These are phyloP conservation scores for Varroa destructor DNA, from an alignment of 1,140 invertebrate species.

Conservation along the genomic window DNA sequence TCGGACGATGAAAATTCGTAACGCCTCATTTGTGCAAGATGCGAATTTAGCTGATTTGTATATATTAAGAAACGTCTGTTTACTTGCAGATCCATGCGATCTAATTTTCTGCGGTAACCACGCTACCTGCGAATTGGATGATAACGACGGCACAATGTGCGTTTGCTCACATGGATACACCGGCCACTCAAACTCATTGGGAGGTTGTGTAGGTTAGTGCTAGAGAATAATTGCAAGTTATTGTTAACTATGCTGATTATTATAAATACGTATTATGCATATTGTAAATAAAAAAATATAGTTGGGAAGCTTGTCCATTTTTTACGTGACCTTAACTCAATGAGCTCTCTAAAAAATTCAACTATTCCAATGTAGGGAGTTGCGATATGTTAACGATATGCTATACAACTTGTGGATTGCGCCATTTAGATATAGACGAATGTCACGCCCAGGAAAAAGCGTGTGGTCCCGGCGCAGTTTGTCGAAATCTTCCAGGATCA, in stretches of 20 bases:
- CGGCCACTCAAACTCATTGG: conserved; percentile 51
- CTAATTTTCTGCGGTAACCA: conserved; percentile 66
- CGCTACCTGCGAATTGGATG: conserved; percentile 67
- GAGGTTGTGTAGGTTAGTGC: conserved; percentile 51
- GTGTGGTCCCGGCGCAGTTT: conserved; percentile 67
- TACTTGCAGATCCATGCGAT: conserved; percentile 67
- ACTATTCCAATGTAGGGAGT: too few relatives aligned
- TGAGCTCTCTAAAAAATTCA: too few relatives aligned
- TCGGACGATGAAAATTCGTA: too few relatives aligned
- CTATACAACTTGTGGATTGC: background rate
- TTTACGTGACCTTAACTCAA: too few relatives aligned
- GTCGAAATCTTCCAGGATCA: conserved; percentile 67
- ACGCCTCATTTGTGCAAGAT: too few relatives aligned
- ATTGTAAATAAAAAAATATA: conserved; percentile 33
- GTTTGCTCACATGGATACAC: conserved; percentile 59
- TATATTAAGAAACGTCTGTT: conserved; percentile 24
- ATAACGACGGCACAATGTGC: conserved; percentile 63
- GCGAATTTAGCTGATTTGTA: too few relatives aligned
- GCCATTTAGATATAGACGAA: conserved; percentile 58
- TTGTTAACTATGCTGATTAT: background rate
- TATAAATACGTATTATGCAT: background rate
- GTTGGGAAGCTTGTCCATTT: too few relatives aligned
- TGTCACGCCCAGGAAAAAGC: conserved; percentile 46
- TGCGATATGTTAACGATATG: too few relatives aligned
- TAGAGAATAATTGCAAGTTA: background rate